Evolutionary conservation across 2,888 invertebrate genomes (phyloP), one percentile per base, ranked within the genome.

Genomic region (Campoletis raptor): DNA sequence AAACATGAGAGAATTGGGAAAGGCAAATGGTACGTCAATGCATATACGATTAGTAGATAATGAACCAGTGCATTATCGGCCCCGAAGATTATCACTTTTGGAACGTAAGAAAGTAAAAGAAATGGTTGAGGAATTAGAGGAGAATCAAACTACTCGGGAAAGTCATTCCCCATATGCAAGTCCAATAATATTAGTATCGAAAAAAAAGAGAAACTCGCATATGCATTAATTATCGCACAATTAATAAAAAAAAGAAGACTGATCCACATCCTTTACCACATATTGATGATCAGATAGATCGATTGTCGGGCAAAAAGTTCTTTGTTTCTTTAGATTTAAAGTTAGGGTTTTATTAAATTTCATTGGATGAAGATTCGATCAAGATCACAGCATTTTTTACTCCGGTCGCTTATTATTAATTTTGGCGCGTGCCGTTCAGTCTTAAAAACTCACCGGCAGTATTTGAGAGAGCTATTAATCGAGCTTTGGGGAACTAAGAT

Each of bases 241-340:
- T 94, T 0, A 94, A 94, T 81, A 78, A 83, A 5, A 87, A 89
- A 0, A 94, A 93, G 0, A 89, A 92, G 4, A 90, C 91, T 5
- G 92, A 93, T 73, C 85, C 90, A 24, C 93, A 92, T 79, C 93
- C 93, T 0, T 88, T 94, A 83, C 93, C 94, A 2, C 89, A 18
- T n/a, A n/a, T n/a, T n/a, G n/a, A n/a, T n/a, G n/a, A n/a, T n/a
- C n/a, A n/a, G n/a, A n/a, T n/a, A n/a, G n/a, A n/a, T n/a, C n/a
- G n/a, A n/a, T n/a, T n/a, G n/a, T n/a, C n/a, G n/a, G n/a, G n/a
- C n/a, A n/a, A n/a, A n/a, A n/a, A n/a, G n/a, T n/a, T n/a, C n/a
- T n/a, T n/a, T n/a, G n/a, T n/a, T n/a, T n/a, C n/a, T n/a, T n/a
- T n/a, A n/a, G n/a, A n/a, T n/a, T n/a, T n/a, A n/a, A n/a, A n/a